Evolutionary conservation across 2,113 vertebrate species (phyloP), one percentile per base, ranked within the genome.

Genomic region (Aspidoscelis tigris): DNA sequence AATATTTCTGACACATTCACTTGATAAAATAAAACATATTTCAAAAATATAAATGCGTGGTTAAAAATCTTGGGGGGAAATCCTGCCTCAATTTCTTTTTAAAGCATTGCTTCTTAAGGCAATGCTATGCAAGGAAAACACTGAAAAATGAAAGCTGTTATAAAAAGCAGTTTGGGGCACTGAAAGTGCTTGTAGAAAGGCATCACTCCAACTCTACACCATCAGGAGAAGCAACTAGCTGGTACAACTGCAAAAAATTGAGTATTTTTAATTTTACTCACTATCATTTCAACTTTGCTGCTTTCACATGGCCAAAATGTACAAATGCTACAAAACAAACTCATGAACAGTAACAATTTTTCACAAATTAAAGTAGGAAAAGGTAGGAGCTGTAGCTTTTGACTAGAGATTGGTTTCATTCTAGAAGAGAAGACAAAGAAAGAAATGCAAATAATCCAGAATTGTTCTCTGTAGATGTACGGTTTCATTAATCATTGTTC

Each of bases 61-160:
- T 78, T 88, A 75, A 82, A 82, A 84, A 74, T 14, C 76, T 22
- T 6, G 61, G 78, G 58, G 84, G 84, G 61, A 11, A 44, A 2
- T 1, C 16, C 22, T 44, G 16, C 47, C 11, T 39, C 24, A 81
- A 5, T 5, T 14, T 18, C 39, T 58, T 72, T 65, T n/a, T 4
- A 14, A 74, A 39, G 10, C 18, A 22, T 55, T 76, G 26, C 47
- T 6, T 78, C 61, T 81, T 70, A 74, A 4, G 9, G 22, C n/a
- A 88, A 53, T 24, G 68, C 1, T 73, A 72, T 66, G 44, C 33
- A 78, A 86, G 43, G 10, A 65, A 82, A 89, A 82, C 0, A 0
- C 16, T 53, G 33, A 44, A 12, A 81, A 85, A 18, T 61, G 58
- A 61, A 85, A 80, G 71, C 0, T 43, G 47, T 69, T 79, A 18